Evolutionary conservation across 2,113 vertebrate species (phyloP), one percentile per base, ranked within the genome.

Genomic region (Cynocephalus volans): DNA sequence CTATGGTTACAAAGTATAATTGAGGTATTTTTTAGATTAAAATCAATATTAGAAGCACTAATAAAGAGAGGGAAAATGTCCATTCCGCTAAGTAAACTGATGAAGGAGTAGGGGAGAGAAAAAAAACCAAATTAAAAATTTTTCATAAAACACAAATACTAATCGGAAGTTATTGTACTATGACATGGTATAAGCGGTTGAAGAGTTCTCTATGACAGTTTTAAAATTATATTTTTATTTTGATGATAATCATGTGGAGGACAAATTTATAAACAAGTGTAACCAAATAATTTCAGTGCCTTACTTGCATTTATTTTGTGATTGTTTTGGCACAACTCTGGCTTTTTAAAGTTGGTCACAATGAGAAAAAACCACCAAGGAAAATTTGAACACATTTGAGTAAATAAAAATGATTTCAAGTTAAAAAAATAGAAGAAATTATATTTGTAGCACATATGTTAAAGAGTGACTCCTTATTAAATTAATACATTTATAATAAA

Each of bases 331-430:
- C 28, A 72, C 17, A 33, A 12, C n/a, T 52, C 36, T 72, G 31
- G 8, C 28, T 80, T 82, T 67, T 93, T 33, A 41, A 92, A 93
- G 50, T 58, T 67, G 50, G 18, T 50, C 26, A 8, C 36, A 26
- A 17, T 82, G 41, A 21, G 69, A 33, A 84, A 84, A 80, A 93
- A 33, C 31, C 36, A 60, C 65, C 18, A 14, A 64, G 19, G 82
- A 87, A 93, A 70, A 88, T 64, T 80, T 48, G 92, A 86, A 67
- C 28, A 62, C 45, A 45, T 84, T 96, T 88, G 48, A 70, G 24
- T 88, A 83, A 95, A 86, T 92, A 81, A 75, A 94, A 96, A 69
- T 86, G 48, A 80, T 56, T 87, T 87, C 56, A 75, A 82, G 64
- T 65, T 85, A 56, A 36, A 84, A 67, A 91, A 91, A 58, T 28